Conservation (phyloP, 2,888 invertebrate species). For the Hypsopygia costalis region DNA sequence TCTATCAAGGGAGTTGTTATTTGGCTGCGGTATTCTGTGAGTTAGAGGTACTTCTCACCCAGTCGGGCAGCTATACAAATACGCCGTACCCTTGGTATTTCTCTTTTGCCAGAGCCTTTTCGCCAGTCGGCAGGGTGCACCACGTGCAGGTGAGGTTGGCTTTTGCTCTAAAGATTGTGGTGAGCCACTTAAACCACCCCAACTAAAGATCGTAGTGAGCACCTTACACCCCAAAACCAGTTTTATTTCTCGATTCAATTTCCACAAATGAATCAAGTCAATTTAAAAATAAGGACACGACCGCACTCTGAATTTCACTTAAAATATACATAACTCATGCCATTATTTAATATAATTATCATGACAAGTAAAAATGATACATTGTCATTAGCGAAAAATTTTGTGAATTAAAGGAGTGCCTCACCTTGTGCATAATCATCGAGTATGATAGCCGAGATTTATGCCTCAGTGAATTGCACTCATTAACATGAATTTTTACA, state of each 20-base stretch:
- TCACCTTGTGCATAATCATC: constrained; percentile 8
- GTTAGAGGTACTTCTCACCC: too few species aligned
- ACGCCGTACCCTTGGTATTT: too few species aligned
- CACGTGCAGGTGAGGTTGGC: too few species aligned
- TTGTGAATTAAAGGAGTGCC: constrained; percentile 9
- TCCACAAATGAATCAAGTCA: constrained; percentile 7
- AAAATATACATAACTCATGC: constrained; percentile 16
- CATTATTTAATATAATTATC: constrained; percentile 12
- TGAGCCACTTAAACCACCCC: too few species aligned
- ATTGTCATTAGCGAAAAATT: constrained; percentile 9
- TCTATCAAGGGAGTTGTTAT: too few species aligned
- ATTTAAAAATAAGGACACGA: constrained; percentile 9
- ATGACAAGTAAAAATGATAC: constrained; percentile 12
- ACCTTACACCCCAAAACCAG: too few species aligned
- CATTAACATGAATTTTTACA: constrained; percentile 7
- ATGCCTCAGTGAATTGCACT: constrained; percentile 7
- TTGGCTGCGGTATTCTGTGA: too few species aligned
- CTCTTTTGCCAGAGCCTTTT: too few species aligned
- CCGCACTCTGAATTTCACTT: constrained; percentile 8
- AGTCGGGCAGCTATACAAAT: too few species aligned
- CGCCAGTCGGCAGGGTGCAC: too few species aligned
- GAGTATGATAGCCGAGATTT: constrained; percentile 11
- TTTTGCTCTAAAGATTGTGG: too few species aligned
- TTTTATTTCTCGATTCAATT: constrained; percentile 17
- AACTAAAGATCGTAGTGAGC: too few species aligned